phyloP scores from a whole-genome alignment of 2,797 vertebrate genomes.

The Typhlichthys subterraneus region DNA sequence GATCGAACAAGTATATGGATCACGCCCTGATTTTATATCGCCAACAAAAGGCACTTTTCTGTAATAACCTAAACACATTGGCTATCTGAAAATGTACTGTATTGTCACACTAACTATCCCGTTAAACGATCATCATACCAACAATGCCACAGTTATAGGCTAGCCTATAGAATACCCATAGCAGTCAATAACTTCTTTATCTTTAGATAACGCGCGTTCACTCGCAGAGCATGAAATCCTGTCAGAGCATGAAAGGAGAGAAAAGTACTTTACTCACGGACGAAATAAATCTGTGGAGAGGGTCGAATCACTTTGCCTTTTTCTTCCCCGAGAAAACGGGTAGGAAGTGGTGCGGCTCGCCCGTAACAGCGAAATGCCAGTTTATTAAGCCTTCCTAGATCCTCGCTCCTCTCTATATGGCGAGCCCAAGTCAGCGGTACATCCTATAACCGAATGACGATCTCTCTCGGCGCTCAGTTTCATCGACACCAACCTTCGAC shows the following conservation, averaged over 20 bases:
- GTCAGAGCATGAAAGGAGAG: neutral
- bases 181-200: too few species aligned
- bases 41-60: too few species aligned
- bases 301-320: constrained; percentile 10
- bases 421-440: constrained; percentile 38
- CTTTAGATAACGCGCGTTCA: too few species aligned
- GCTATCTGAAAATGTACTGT: too few species aligned
- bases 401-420: constrained; percentile 39
- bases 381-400: constrained; percentile 35
- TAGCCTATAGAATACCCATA: too few species aligned
- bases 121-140: too few species aligned
- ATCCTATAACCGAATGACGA: constrained; percentile 32
- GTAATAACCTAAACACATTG: too few species aligned
- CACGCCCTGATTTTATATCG: constrained; percentile 5
- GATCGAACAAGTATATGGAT: constrained; percentile 41
- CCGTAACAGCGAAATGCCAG: constrained; percentile 40
- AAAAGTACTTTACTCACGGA: constrained; percentile 48
- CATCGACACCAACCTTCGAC: neutral
- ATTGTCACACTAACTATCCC: too few species aligned
- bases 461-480: constrained; percentile 6
- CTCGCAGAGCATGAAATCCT: too few species aligned
- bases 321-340: constrained; percentile 1
- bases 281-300: constrained; percentile 26
- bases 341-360: constrained; percentile 11
- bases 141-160: too few species aligned